phyloP scores from a whole-genome alignment of 2,113 vertebrate species.

The Stigmatopora nigra region DNA sequence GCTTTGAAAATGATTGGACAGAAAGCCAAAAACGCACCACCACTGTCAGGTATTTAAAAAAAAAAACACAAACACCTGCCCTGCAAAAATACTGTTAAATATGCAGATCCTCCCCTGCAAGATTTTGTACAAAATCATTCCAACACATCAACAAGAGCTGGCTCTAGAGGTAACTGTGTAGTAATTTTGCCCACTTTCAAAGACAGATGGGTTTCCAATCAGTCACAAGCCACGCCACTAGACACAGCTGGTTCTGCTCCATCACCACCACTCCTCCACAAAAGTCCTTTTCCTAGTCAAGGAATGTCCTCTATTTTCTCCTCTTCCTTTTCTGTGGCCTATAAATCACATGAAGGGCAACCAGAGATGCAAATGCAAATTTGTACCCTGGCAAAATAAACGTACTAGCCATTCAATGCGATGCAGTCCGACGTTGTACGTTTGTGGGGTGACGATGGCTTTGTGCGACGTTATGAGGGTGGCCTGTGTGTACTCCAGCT shows the following conservation, averaged over 20 bases:
- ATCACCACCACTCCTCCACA: constrained; percentile 36
- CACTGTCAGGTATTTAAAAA: too few species aligned
- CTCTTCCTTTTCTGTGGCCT: constrained; percentile 9
- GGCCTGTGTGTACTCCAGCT: constrained; percentile 25
- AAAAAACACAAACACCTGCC: too few species aligned
- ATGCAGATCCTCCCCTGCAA: too few species aligned
- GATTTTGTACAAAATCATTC: too few species aligned
- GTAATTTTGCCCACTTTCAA: constrained; percentile 27
- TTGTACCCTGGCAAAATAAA: not conserved
- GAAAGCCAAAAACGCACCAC: too few species aligned
- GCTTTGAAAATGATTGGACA: too few species aligned
- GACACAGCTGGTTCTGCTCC: constrained; percentile 43
- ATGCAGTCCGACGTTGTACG: not conserved
- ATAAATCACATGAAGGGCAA: not conserved
- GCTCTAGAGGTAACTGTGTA: too few species aligned
- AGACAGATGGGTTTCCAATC: constrained; percentile 24
- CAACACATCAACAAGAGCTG: too few species aligned
- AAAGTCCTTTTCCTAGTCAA: constrained; percentile 33
- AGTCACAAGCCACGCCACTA: constrained; percentile 17
- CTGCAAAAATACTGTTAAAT: too few species aligned
- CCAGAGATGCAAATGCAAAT: not conserved
- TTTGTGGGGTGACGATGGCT: not conserved
- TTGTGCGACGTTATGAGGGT: constrained; percentile 14
- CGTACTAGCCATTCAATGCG: not conserved
- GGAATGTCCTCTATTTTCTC: constrained; percentile 34